Evolutionary conservation across 1,140 invertebrate species (phyloP).

Genomic region (Macrosteles quadrilineatus): DNA sequence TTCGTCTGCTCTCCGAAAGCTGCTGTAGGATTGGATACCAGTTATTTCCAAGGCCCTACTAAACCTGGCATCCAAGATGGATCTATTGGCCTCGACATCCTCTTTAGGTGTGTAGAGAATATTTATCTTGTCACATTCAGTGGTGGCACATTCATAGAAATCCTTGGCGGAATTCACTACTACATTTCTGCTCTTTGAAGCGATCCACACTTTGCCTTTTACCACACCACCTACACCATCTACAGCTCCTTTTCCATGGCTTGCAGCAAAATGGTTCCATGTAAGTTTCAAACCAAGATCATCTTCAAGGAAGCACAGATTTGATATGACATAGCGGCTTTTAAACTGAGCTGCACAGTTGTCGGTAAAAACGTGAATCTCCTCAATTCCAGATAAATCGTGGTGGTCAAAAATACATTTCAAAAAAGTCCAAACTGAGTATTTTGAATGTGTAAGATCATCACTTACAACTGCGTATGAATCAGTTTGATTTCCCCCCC

Average conservation of each 20-base stretch:
- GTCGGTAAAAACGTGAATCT: constrained; percentile 46
- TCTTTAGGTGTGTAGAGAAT: not conserved
- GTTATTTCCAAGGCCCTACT: not conserved
- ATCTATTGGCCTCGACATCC: not conserved
- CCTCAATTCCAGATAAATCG: not conserved
- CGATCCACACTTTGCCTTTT: constrained; percentile 38
- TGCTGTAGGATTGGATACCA: constrained; percentile 12
- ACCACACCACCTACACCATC: constrained; percentile 45
- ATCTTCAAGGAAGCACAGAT: constrained; percentile 43
- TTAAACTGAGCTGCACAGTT: constrained; percentile 40
- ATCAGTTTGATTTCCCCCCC: not conserved
- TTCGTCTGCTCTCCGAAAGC: not conserved
- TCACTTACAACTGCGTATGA: constrained; percentile 30
- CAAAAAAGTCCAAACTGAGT: constrained; percentile 30
- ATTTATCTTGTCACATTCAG: not conserved
- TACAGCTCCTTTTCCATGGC: constrained; percentile 46
- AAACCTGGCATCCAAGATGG: not conserved
- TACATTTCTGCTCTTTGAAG: not conserved
- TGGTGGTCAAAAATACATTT: constrained; percentile 26
- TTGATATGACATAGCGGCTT: constrained; percentile 46
- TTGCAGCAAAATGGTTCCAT: constrained; percentile 46
- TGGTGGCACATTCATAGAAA: not conserved
- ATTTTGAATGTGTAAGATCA: constrained; percentile 29
- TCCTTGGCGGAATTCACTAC: constrained; percentile 1
- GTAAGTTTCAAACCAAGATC: constrained; percentile 44